Evolutionary conservation across 2,888 invertebrate genomes (phyloP), one percentile per base, ranked within the genome.

Genomic region (Abscondita cerata): DNA sequence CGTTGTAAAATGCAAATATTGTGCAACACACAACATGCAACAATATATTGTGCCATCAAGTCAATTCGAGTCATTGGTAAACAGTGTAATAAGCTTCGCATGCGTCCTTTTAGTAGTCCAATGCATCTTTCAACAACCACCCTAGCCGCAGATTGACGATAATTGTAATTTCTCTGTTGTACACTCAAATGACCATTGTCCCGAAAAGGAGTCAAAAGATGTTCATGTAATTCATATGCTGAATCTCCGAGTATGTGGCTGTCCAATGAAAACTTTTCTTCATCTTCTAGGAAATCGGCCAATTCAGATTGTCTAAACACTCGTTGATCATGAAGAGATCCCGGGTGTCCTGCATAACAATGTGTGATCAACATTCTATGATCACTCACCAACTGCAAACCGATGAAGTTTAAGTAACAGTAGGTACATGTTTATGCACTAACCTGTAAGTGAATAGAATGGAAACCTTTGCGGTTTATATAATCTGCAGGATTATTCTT

Each of bases 11-110:
- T 58, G 34, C 69, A 70, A 18, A 71, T 70, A 56, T 70, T 72
- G 20, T 70, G 70, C 16, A 72, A 53, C n/a, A 68, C 68, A 52
- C 70, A 71, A 40, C 70, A 72, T 16, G 69, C 68, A 13, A 69
- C 60, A 15, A 68, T 62, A 44, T 68, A 67, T 25, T 70, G 62
- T n/a, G 70, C 55, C 59, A 72, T 72, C 31, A 67, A 56, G 52
- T 70, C 68, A 2, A 69, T 55, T 31, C 66, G 66, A 15, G 16
- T 54, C 66, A 69, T 65, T 47, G 66, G 65, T 41, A 69, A 36
- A 46, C 63, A 66, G 52, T 67, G 57, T 19, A 70, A 52, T 63
- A 69, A 64, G 9, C 67, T 69, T 40, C 67, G 44, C 66, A 68
- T 61, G 18, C 66, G 62, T 46, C 64, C 64, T 66, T 70, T 72